Evolutionary conservation across 2,113 vertebrate genomes (phyloP), one percentile per base, ranked within the genome.

Genomic region (Pao palembangensis): DNA sequence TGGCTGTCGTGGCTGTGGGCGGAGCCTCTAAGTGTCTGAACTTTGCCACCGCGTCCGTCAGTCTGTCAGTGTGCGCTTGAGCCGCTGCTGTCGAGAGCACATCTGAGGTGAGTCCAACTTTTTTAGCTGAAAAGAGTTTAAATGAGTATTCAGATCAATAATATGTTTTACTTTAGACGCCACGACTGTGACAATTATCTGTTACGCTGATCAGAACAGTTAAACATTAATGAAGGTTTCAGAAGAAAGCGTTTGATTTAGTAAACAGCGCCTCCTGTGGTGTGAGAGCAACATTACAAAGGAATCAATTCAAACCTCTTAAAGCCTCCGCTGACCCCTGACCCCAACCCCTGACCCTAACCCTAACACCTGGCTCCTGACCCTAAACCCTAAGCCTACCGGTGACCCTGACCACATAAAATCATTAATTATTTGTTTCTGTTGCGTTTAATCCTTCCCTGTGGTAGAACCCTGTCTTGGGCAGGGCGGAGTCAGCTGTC

Each of bases 51-150:
- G 6, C 54, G 21, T 70, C 54, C 48, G 64, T 62, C 46, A 69
- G 19, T 61, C 43, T 14, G 56, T 60, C 66, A 57, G 51, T 68
- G 21, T 23, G n/a, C n/a, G n/a, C n/a, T n/a, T n/a, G n/a, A n/a
- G n/a, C n/a, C n/a, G n/a, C n/a, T n/a, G n/a, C n/a, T n/a, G n/a
- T n/a, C n/a, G n/a, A n/a, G n/a, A n/a, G n/a, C n/a, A n/a, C 38
- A 74, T 25, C 54, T 43, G 13, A 81, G 82, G 82, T 84, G 67
- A 67, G 82, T 76, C 1, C 43, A 17, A 31, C 50, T 59, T 15
- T 15, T 48, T 3, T 5, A 19, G 4, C 12, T 17, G 8, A 51
- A 31, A 15, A 21, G 11, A 2, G 2, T 4, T 52, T 17, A 3
- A 52, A 16, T 16, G 1, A 17, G 1, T 4, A 17, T 11, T 48